Conservation (phyloP, 2,797 vertebrate species). For the Australoheros facetus region DNA sequence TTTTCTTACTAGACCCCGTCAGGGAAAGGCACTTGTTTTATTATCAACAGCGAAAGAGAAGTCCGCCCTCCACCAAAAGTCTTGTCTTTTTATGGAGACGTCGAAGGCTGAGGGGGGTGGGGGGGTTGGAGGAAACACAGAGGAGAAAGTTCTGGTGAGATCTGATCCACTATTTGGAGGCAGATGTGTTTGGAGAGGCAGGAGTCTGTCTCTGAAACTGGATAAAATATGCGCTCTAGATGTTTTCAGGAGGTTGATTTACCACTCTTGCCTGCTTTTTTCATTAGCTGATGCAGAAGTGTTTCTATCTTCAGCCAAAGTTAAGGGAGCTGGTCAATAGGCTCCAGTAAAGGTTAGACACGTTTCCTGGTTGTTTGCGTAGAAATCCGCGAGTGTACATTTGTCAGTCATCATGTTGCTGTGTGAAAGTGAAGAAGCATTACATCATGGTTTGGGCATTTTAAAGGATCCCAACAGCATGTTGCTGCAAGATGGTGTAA, state of each 20-base stretch:
- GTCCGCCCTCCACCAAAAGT: slow-evolving; percentile 58
- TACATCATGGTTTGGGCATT: slow-evolving; percentile 35
- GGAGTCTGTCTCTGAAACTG: slow-evolving; percentile 7
- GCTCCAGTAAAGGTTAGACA: slow-evolving; percentile 38
- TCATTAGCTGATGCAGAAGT: slow-evolving; percentile 35
- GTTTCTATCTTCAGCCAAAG: slow-evolving; percentile 3
- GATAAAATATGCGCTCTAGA: slow-evolving; percentile 38
- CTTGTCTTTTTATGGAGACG: slow-evolving; percentile 79
- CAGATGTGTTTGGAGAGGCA: slow-evolving; percentile 36
- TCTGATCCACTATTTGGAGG: slow-evolving; percentile 25
- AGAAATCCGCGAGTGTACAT: slow-evolving; percentile 8
- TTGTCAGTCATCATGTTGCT: slow-evolving; percentile 22
- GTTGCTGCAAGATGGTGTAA: slow-evolving; percentile 11
- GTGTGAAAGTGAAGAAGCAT: slow-evolving; percentile 18
- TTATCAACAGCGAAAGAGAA: slow-evolving; percentile 70
- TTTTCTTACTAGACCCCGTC: slow-evolving; percentile 48
- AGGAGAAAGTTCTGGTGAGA: slow-evolving; percentile 56
- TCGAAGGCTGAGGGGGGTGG: slow-evolving; percentile 34
- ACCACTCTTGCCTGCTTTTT: slow-evolving; percentile 18
- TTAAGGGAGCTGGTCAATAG: slow-evolving; percentile 18
- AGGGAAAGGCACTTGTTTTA: slow-evolving; percentile 68
- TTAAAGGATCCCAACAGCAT: not conserved
- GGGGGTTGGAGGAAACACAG: slow-evolving; percentile 38
- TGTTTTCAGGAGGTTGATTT: slow-evolving; percentile 53
- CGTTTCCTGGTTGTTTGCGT: slow-evolving; percentile 22